These are phyloP conservation scores for Arrhamphus sclerolepis DNA, from an alignment of 2,797 vertebrate species.

Conservation along the genomic window DNA sequence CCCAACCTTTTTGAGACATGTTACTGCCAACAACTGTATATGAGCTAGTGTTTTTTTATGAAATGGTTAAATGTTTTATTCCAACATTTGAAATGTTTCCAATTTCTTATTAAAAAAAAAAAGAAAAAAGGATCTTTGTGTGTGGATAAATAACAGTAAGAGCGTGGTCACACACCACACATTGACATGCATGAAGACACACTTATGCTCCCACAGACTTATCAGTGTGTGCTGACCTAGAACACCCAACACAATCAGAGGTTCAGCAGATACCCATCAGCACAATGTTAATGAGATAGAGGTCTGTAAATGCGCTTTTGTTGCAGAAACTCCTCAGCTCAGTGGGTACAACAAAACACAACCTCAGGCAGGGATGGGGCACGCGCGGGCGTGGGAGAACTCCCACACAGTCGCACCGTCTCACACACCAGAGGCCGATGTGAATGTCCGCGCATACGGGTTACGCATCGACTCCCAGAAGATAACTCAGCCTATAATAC, in stretches of 20 bases:
- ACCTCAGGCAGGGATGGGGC: constrained; percentile 34
- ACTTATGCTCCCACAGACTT: constrained; percentile 17
- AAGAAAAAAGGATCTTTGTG: too few species aligned
- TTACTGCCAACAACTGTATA: too few species aligned
- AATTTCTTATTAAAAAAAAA: too few species aligned
- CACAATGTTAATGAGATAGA: constrained; percentile 66
- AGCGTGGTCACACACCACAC: constrained; percentile 5
- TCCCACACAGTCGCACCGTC: not conserved
- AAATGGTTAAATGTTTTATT: too few species aligned
- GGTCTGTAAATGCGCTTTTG: constrained; percentile 60
- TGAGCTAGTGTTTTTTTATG: too few species aligned
- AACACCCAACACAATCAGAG: constrained; percentile 68
- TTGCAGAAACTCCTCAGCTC: constrained; percentile 66
- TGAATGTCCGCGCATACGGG: constrained; percentile 4
- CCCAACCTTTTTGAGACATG: too few species aligned
- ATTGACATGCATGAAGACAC: constrained; percentile 9
- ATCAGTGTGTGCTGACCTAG: constrained; percentile 62
- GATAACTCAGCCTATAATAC: constrained; percentile 36
- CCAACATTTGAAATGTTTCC: too few species aligned
- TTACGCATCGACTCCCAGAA: constrained; percentile 26
- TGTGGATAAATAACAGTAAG: too few species aligned
- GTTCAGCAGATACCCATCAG: constrained; percentile 71
- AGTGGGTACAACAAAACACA: constrained; percentile 47
- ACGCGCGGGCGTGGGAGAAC: constrained; percentile 4
- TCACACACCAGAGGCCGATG: constrained; percentile 1